Evolutionary conservation across 37 sponge, comb jelly and placozoan genomes (phyloP).

Genomic region (Haliclona indistincta): DNA sequence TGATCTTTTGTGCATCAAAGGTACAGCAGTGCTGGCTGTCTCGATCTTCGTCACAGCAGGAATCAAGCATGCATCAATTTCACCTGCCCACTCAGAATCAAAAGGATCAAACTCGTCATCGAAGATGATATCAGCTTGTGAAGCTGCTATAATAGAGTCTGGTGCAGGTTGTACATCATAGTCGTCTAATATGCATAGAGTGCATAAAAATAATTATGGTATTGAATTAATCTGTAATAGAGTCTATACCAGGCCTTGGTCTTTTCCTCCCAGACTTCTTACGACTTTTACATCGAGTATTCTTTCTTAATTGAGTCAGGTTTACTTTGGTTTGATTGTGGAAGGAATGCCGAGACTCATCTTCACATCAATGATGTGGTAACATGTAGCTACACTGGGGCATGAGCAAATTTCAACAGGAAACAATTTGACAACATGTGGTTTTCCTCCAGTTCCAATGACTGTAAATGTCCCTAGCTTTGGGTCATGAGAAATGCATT

Average conservation of each 20-base stretch:
- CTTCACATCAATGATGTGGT: slow-evolving; percentile 56
- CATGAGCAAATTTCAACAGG: slow-evolving; percentile 64
- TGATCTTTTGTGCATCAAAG: too few species aligned
- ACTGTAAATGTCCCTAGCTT: slow-evolving; percentile 27
- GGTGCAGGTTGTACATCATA: slow-evolving; percentile 3
- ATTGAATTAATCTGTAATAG: too few species aligned
- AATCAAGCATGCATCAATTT: too few species aligned
- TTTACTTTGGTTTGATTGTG: slow-evolving; percentile 8
- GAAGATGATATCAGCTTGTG: too few species aligned
- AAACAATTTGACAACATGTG: slow-evolving; percentile 39
- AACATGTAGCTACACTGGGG: slow-evolving; percentile 46
- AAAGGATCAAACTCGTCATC: too few species aligned
- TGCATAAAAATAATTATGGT: neutral
- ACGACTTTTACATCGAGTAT: slow-evolving; percentile 12
- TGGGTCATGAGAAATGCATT: neutral
- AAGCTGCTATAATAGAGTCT: too few species aligned
- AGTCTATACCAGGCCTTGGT: slow-evolving; percentile 20
- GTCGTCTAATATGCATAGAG: neutral
- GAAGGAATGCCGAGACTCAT: slow-evolving; percentile 36
- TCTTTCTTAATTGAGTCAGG: slow-evolving; percentile 43
- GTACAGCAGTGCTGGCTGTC: too few species aligned
- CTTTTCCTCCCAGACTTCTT: slow-evolving; percentile 49
- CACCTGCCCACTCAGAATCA: too few species aligned
- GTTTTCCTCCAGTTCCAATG: slow-evolving; percentile 8
- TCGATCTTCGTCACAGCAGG: too few species aligned